A percentile compares a stretch with the other conserved stretches of the same genome.
Conservation (phyloP, 2,888 invertebrate species). For the Glyphotaelius pellucidus region DNA sequence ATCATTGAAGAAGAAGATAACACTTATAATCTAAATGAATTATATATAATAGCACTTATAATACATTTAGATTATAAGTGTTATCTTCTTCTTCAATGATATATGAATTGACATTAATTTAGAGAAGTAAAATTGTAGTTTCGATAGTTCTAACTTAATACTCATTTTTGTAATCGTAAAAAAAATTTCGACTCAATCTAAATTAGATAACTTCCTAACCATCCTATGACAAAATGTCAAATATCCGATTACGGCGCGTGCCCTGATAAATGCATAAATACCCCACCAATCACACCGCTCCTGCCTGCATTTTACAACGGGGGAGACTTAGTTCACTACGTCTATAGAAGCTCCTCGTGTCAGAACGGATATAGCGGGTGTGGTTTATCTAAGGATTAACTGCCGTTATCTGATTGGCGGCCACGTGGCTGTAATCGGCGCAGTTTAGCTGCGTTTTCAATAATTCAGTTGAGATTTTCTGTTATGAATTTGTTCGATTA, state of each 20-base stretch:
- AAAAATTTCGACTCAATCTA: neutral
- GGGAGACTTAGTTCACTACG: slow-evolving; percentile 3
- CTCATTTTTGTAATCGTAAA: neutral
- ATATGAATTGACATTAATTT: no score
- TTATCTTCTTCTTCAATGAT: no score
- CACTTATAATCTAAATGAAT: no score
- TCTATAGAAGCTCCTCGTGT: slow-evolving; percentile 15
- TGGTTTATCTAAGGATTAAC: slow-evolving; percentile 62
- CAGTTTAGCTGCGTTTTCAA: slow-evolving; percentile 35
- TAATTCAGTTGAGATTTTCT: neutral
- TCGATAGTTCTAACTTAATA: neutral
- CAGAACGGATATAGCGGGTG: slow-evolving; percentile 53
- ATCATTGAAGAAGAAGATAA: no score
- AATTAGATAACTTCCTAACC: neutral
- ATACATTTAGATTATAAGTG: no score
- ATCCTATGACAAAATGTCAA: slow-evolving; percentile 26
- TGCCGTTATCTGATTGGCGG: slow-evolving; percentile 59
- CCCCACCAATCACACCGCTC: slow-evolving; percentile 33
- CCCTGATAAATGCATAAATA: slow-evolving; percentile 56
- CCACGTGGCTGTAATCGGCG: slow-evolving; percentile 56
- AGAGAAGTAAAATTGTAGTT: no score
- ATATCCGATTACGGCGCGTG: slow-evolving; percentile 60
- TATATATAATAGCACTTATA: no score
- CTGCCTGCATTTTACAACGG: neutral
- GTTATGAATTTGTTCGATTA: neutral